Conservation (phyloP, 2,113 vertebrate genomes). For the Myrmecophaga tridactyla region DNA sequence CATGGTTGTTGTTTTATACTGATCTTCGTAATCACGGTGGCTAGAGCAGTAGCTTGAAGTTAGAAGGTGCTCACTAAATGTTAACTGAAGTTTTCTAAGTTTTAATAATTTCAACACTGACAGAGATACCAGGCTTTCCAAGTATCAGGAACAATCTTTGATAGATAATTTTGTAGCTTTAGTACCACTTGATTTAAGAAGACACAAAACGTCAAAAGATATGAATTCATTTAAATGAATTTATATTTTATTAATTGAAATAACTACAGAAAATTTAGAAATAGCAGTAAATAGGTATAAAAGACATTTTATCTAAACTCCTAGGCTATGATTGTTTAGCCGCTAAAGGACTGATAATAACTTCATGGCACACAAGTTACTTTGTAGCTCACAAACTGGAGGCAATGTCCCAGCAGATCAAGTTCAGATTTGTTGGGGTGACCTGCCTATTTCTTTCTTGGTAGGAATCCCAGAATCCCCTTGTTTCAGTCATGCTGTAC, state of each 20-base stretch:
- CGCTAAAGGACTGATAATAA: background rate
- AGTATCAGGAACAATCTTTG: slow-evolving; percentile 21
- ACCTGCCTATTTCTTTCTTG: background rate
- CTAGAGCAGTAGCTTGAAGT: background rate
- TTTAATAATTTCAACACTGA: background rate
- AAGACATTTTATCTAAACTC: slow-evolving; percentile 28
- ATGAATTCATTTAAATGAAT: slow-evolving; percentile 18
- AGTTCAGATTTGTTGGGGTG: background rate
- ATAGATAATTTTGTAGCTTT: background rate
- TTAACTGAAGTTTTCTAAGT: slow-evolving; percentile 36
- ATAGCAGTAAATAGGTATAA: background rate
- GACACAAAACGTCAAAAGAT: background rate
- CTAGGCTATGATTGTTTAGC: background rate
- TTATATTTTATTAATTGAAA: slow-evolving; percentile 28
- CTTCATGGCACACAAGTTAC: background rate
- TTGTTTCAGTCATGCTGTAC: background rate
- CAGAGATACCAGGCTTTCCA: background rate
- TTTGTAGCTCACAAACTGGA: background rate
- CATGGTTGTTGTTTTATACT: background rate
- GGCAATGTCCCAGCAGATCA: background rate
- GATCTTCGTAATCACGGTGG: background rate
- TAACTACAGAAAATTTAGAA: slow-evolving; percentile 19
- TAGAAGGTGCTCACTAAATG: background rate
- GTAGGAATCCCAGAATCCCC: background rate
- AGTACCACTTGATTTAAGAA: background rate